These are phyloP conservation scores for Carposina sasakii DNA, from an alignment of 1,140 invertebrate genomes.

Conservation along the genomic window DNA sequence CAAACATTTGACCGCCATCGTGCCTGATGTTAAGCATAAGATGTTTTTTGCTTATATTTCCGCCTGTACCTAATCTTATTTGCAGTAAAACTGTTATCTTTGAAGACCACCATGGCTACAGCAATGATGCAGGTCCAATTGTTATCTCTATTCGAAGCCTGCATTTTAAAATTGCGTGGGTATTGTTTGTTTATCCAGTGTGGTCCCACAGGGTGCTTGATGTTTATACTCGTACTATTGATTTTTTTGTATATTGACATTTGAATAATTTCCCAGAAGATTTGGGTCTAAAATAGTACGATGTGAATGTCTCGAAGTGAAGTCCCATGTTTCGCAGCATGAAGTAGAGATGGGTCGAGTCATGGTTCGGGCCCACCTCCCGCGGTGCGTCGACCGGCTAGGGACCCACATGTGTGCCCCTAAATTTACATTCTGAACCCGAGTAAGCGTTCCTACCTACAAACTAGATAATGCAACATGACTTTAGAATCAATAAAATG, in stretches of 20 bases:
- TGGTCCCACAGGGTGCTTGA: no score
- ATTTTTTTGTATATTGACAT: constrained; percentile 27
- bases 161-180: no score
- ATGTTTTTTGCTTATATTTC: no score
- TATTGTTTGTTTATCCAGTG: no score
- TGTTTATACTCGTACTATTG: no score
- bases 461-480: constrained; percentile 28
- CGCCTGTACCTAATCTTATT: no score
- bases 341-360: constrained; percentile 44
- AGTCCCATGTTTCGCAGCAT: constrained; percentile 66
- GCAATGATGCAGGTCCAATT: no score
- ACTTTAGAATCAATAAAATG: constrained; percentile 37
- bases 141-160: no score
- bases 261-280: no score
- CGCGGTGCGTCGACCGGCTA: constrained; percentile 35
- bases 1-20: no score
- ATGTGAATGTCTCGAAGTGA: constrained; percentile 56
- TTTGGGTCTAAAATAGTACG: constrained; percentile 37
- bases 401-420: constrained; percentile 39
- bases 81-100: no score
- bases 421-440: constrained; percentile 54
- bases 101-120: constrained; percentile 9
- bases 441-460: constrained; percentile 24
- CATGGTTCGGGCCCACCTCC: constrained; percentile 41
- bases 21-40: no score